Evolutionary conservation across 2,113 vertebrate genomes (phyloP).

Genomic region (Miniopterus natalensis): DNA sequence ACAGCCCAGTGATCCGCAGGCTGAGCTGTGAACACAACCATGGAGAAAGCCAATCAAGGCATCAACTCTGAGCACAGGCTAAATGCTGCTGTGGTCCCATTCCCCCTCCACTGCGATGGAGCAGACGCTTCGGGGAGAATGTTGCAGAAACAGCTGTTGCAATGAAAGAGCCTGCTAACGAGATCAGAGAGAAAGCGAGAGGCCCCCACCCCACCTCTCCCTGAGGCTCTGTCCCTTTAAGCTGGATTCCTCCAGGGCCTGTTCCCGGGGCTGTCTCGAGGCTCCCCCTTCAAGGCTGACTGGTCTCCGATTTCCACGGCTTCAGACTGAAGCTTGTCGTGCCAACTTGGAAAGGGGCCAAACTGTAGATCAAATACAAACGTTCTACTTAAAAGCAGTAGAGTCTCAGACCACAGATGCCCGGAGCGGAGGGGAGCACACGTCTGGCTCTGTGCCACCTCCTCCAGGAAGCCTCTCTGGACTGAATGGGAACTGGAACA

Average conservation of each 20-base stretch:
- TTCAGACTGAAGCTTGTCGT: not conserved
- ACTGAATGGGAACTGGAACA: not conserved
- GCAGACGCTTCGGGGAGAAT: constrained; percentile 38
- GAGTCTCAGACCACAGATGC: accelerated
- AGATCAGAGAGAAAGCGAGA: constrained; percentile 39
- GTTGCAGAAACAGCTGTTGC: constrained; percentile 59
- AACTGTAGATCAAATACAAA: not conserved
- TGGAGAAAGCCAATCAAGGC: not conserved
- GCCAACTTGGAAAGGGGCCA: constrained; percentile 41
- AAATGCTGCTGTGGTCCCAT: not conserved
- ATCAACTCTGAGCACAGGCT: constrained; percentile 39
- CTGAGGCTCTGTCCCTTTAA: not conserved
- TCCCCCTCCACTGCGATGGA: constrained; percentile 59
- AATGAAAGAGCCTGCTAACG: constrained; percentile 65
- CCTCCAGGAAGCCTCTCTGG: not conserved
- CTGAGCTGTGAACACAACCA: not conserved
- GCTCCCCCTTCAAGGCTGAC: not conserved
- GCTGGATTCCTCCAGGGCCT: not conserved
- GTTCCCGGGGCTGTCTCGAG: not conserved
- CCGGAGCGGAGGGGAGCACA: accelerated
- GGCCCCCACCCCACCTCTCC: not conserved
- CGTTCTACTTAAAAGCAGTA: accelerated
- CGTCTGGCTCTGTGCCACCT: accelerated
- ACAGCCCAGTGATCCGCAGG: not conserved
- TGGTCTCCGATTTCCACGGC: not conserved